Conservation (phyloP, 2,888 invertebrate genomes). For the Coleophora deauratella region DNA sequence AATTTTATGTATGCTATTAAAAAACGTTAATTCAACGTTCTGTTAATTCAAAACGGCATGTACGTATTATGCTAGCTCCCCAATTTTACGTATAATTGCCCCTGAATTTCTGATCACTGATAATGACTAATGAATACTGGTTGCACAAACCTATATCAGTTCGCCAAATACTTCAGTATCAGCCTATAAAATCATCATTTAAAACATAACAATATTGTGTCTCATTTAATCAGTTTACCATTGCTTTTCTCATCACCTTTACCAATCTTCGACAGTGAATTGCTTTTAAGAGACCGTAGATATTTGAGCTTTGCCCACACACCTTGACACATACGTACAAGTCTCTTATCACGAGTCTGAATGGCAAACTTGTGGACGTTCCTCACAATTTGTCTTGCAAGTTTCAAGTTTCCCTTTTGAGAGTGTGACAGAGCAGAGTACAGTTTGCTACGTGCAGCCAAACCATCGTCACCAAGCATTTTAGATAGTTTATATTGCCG, state of each 20-base stretch:
- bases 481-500: constrained; percentile 88
- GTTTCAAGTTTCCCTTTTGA: constrained; percentile 81
- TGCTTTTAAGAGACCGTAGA: constrained; percentile 34
- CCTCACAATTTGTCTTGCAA: constrained; percentile 77
- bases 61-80: no score
- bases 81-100: no score
- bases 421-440: constrained; percentile 91
- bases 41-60: no score
- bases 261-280: constrained; percentile 2
- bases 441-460: constrained; percentile 87
- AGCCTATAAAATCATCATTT: not conserved
- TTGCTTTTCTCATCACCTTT: constrained; percentile 14
- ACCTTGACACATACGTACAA: constrained; percentile 88
- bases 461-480: constrained; percentile 85
- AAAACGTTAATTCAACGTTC: no score
- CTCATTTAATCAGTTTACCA: constrained; percentile 13
- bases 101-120: not conserved
- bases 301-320: constrained; percentile 89
- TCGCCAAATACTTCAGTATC: not conserved
- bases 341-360: constrained; percentile 72
- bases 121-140: not conserved
- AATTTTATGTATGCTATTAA: no score
- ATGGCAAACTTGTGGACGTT: constrained; percentile 47
- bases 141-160: not conserved
- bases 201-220: not conserved